phyloP scores from a whole-genome alignment of 2,888 invertebrate species.

The Coecobrya sp. region DNA sequence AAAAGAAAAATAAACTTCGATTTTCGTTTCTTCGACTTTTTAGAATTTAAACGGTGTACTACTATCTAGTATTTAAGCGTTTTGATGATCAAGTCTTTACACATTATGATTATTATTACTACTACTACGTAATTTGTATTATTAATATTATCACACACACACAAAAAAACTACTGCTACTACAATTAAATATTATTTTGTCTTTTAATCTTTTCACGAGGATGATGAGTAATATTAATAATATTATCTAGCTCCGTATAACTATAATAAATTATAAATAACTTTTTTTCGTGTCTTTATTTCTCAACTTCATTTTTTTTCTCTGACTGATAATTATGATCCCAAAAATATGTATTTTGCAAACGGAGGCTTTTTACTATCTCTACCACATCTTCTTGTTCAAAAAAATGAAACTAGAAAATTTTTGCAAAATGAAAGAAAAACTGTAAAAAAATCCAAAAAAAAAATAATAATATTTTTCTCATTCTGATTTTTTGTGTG shows the following conservation, averaged over 20 bases:
- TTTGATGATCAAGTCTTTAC: conserved; percentile 57
- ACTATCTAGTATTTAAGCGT: conserved; percentile 29
- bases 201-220: conserved; percentile 58
- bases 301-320: conserved; percentile 6
- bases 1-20: neutral
- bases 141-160: conserved; percentile 23
- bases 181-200: conserved; percentile 25
- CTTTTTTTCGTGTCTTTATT: conserved; percentile 33
- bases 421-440: neutral
- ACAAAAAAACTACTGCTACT: neutral
- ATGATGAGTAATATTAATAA: conserved; percentile 15
- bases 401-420: neutral
- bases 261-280: conserved; percentile 26
- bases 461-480: neutral
- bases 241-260: conserved; percentile 1
- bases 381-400: neutral
- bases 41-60: neutral
- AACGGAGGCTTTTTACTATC: conserved; percentile 22
- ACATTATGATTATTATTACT: conserved; percentile 24
- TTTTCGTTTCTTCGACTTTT: conserved; percentile 27
- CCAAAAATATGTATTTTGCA: conserved; percentile 23
- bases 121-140: conserved; percentile 29
- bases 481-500: conserved; percentile 3
- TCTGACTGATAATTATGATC: neutral
- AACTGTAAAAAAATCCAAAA: neutral